phyloP scores from a whole-genome alignment of 2,888 invertebrate species.

The Troides oblongomaculatus region DNA sequence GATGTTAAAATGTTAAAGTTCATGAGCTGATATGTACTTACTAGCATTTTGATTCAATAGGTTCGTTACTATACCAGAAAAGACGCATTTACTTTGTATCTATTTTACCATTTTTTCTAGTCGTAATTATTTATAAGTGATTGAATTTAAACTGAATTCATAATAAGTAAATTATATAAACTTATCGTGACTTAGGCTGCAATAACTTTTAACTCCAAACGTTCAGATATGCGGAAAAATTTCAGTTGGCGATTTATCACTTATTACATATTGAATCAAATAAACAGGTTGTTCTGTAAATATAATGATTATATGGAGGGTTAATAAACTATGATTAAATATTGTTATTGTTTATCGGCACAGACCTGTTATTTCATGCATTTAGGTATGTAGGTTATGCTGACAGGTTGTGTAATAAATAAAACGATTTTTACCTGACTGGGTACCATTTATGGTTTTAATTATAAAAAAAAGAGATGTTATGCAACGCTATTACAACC shows the following conservation, averaged over 20 bases:
- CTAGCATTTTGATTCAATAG: background rate
- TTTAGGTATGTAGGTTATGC: background rate
- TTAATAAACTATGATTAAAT: background rate
- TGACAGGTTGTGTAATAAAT: background rate
- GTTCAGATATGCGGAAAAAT: too few relatives aligned
- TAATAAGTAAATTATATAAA: too few relatives aligned
- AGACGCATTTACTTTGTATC: background rate
- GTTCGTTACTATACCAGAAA: constrained; percentile 3
- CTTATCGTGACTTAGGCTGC: too few relatives aligned
- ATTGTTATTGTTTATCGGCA: background rate
- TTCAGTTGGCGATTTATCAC: too few relatives aligned
- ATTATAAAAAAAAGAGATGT: constrained; percentile 5
- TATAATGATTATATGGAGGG: background rate
- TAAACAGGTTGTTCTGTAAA: background rate
- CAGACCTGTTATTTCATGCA: background rate
- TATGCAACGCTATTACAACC: constrained; percentile 28
- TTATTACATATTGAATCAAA: too few relatives aligned
- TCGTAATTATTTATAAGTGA: too few relatives aligned
- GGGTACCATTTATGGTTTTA: background rate
- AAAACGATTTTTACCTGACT: background rate
- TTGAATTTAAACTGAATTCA: too few relatives aligned
- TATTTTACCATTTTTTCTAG: too few relatives aligned
- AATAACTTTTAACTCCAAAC: background rate
- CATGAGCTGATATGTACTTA: constrained; percentile 8
- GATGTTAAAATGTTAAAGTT: constrained; percentile 28